Conservation (phyloP, 2,797 vertebrate genomes). For the Onychomys torridus region DNA sequence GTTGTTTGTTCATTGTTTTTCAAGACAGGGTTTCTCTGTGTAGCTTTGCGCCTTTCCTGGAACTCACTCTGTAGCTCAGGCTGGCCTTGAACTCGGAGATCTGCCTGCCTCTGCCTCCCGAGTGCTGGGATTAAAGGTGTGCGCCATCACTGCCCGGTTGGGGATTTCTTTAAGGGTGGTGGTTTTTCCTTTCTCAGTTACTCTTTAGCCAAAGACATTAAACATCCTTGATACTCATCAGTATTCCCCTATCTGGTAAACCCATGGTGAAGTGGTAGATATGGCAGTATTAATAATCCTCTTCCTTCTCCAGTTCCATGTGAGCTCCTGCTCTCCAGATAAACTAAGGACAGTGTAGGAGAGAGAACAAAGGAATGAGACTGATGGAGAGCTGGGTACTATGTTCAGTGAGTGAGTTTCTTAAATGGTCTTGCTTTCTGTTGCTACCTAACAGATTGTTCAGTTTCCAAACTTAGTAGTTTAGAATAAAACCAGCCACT, state of each 20-base stretch:
- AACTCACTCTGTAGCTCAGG: no score
- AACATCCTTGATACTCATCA: neutral
- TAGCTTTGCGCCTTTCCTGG: no score
- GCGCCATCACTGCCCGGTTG: no score
- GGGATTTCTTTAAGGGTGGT: no score
- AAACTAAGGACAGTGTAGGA: no score
- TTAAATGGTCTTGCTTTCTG: neutral
- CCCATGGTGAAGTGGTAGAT: neutral
- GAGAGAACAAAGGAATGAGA: neutral
- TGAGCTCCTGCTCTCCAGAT: neutral
- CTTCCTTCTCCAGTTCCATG: neutral
- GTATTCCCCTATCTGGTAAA: neutral
- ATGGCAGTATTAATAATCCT: neutral
- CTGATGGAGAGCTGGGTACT: neutral
- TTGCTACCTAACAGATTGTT: neutral
- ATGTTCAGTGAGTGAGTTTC: neutral
- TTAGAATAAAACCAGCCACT: neutral
- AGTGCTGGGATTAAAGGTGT: no score
- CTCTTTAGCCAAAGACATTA: neutral
- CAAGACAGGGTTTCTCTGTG: no score
- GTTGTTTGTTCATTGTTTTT: no score
- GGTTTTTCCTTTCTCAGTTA: neutral
- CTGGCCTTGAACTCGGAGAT: no score
- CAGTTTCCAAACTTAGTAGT: neutral
- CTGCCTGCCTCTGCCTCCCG: no score